phyloP scores from a whole-genome alignment of 1,140 invertebrate species.

The Trichonephila clavipes region DNA sequence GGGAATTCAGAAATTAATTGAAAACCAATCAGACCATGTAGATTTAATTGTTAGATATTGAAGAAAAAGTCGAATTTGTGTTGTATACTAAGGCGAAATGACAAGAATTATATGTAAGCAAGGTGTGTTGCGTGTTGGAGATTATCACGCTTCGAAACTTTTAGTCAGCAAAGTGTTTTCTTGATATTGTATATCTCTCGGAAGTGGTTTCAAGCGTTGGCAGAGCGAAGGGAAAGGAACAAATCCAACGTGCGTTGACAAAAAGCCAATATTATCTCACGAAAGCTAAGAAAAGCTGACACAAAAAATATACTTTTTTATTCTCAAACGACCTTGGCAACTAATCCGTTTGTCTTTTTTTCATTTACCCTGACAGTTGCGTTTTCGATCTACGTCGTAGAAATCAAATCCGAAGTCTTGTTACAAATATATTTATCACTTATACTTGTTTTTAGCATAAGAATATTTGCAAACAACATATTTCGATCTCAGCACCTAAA shows the following conservation, averaged over 20 bases:
- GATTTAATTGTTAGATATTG: no score
- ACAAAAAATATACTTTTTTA: background rate
- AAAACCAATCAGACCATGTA: no score
- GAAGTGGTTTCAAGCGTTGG: background rate
- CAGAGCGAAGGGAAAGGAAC: background rate
- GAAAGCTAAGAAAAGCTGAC: constrained; percentile 19
- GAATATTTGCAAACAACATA: no score
- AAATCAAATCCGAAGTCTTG: no score
- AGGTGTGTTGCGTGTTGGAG: no score
- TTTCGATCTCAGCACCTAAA: no score
- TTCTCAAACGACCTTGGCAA: constrained; percentile 38
- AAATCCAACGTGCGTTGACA: background rate
- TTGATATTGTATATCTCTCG: background rate
- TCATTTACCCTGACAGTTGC: background rate
- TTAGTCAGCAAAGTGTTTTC: background rate
- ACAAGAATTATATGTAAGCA: no score
- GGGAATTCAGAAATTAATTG: no score
- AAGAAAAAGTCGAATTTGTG: no score
- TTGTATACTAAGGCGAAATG: no score
- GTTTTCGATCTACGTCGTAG: background rate
- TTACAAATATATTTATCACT: no score
- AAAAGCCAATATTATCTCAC: constrained; percentile 28
- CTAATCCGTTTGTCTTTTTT: background rate
- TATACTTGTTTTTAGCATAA: no score
- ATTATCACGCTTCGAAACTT: background rate